Conservation (phyloP, 1,140 invertebrate genomes). For the Rhizoglyphus robini region DNA sequence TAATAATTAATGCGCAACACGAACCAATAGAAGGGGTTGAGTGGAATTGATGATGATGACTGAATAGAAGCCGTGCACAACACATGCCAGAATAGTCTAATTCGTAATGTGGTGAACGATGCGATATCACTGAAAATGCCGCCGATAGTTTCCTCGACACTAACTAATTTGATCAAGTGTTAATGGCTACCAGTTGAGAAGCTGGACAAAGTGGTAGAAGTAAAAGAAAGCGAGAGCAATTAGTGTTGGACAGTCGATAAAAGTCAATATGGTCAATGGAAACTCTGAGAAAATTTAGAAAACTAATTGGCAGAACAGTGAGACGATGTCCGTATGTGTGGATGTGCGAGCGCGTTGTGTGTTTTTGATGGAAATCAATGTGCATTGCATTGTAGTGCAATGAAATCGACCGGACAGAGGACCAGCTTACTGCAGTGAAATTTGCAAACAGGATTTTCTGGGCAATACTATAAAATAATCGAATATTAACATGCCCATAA, state of each 20-base stretch:
- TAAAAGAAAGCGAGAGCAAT: not conserved
- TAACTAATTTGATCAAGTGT: conserved; percentile 75
- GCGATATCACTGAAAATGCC: conserved; percentile 83
- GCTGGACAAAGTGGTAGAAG: conserved; percentile 58
- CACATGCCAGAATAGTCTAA: conserved; percentile 60
- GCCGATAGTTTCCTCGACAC: conserved; percentile 65
- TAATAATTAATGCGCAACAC: not conserved
- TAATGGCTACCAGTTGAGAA: conserved; percentile 86
- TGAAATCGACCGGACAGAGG: not conserved
- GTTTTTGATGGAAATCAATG: not conserved
- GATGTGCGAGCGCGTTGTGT: not conserved
- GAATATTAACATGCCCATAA: not conserved
- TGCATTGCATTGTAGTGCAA: conserved; percentile 1
- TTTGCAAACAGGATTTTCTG: conserved; percentile 3
- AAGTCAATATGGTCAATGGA: not conserved
- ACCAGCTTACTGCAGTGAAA: not conserved
- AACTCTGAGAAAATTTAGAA: not conserved
- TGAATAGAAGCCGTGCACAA: not conserved
- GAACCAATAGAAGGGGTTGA: too few species aligned
- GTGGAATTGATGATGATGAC: too few species aligned
- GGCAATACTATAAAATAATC: not conserved
- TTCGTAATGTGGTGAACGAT: conserved; percentile 71
- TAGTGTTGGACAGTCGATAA: too few species aligned
- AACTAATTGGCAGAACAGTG: not conserved
- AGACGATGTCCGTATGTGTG: not conserved